Conservation (phyloP, 1,140 invertebrate species). For the Cydia pomonella region DNA sequence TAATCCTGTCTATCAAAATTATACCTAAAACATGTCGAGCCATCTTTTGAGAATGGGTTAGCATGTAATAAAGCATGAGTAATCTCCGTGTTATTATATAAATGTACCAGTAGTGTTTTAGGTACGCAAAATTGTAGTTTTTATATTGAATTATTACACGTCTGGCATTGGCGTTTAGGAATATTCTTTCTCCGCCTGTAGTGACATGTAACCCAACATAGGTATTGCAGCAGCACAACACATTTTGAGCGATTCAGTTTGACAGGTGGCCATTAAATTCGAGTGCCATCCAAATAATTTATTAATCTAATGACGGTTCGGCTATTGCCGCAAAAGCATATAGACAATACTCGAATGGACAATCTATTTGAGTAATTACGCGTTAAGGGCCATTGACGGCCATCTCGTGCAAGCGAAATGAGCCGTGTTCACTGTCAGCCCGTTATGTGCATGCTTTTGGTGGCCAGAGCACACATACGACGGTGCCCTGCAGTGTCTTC, state of each 20-base stretch:
- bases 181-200: too few relatives aligned
- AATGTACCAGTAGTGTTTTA: too few relatives aligned
- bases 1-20: not conserved
- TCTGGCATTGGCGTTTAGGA: too few relatives aligned
- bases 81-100: too few relatives aligned
- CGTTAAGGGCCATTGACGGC: conserved; percentile 78
- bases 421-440: conserved; percentile 70
- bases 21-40: not conserved
- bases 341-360: conserved; percentile 77
- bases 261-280: conserved; percentile 35
- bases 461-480: conserved; percentile 45
- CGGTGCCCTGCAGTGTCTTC: conserved; percentile 57
- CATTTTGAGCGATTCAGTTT: conserved; percentile 1
- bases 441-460: conserved; percentile 68
- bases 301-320: conserved; percentile 49
- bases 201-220: not conserved
- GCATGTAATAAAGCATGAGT: too few relatives aligned
- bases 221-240: not conserved
- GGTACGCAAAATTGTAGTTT: too few relatives aligned
- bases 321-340: conserved; percentile 46
- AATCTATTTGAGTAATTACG: conserved; percentile 80
- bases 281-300: conserved; percentile 50
- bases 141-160: too few relatives aligned
- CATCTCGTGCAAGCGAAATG: conserved; percentile 75
- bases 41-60: too few relatives aligned